Evolutionary conservation across 1,140 invertebrate genomes (phyloP).

Genomic region (Tetranychus cinnabarinus): DNA sequence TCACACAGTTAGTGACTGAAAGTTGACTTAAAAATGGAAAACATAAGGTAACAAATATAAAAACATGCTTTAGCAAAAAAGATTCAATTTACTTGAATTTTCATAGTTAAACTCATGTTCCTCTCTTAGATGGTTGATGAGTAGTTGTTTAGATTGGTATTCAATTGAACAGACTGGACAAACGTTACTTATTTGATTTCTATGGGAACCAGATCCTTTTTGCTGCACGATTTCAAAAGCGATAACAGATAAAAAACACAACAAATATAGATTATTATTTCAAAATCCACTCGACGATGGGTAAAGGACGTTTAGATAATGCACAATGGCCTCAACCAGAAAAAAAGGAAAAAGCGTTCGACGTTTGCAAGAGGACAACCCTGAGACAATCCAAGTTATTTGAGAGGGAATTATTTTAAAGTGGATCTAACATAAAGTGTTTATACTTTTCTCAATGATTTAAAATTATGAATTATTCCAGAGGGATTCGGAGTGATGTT

Average conservation of each 20-base stretch:
- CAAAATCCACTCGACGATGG: not conserved
- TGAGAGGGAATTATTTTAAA: no score
- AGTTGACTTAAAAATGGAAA: not conserved
- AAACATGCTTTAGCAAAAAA: not conserved
- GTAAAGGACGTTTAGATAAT: not conserved
- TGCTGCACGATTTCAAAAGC: not conserved
- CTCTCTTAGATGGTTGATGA: not conserved
- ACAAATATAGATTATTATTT: no score
- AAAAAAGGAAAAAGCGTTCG: not conserved
- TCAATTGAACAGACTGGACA: not conserved
- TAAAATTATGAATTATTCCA: no score
- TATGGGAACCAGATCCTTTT: not conserved
- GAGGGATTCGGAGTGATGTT: no score
- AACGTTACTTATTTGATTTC: not conserved
- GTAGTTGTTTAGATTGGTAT: not conserved
- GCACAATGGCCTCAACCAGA: not conserved
- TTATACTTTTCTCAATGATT: no score
- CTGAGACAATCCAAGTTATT: no score
- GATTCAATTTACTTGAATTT: not conserved
- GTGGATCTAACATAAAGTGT: no score
- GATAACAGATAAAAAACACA: not conserved
- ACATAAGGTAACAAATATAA: no score
- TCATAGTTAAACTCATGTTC: not conserved
- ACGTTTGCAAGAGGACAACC: no score
- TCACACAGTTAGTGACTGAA: conserved; percentile 10